Evolutionary conservation across 2,888 invertebrate species (phyloP).

Genomic region (Plebejus melissa): DNA sequence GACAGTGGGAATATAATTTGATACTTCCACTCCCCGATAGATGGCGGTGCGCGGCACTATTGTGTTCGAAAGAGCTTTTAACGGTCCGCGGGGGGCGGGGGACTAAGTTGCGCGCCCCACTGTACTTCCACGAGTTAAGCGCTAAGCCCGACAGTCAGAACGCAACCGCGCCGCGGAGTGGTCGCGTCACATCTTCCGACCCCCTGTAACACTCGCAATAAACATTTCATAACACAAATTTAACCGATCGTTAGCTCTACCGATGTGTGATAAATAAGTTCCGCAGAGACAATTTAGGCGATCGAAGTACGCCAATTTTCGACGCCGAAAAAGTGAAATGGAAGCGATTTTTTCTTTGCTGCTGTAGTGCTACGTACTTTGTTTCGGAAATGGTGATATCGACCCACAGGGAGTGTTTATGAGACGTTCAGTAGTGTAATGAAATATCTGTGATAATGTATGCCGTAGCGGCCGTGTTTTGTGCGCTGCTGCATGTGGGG

Average conservation of each 20-base stretch:
- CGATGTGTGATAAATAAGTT: constrained; percentile 51
- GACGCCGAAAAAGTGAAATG: constrained; percentile 63
- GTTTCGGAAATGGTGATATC: constrained; percentile 79
- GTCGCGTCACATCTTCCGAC: constrained; percentile 56
- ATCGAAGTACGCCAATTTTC: constrained; percentile 41
- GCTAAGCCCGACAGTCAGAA: constrained; percentile 68
- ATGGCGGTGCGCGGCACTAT: constrained; percentile 50
- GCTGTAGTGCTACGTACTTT: constrained; percentile 69
- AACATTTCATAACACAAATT: constrained; percentile 69
- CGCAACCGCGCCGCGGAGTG: constrained; percentile 62
- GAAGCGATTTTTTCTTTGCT: constrained; percentile 68
- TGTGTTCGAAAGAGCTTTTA: constrained; percentile 48
- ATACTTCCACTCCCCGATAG: constrained; percentile 50
- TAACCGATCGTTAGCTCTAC: constrained; percentile 51
- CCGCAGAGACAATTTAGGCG: constrained; percentile 46
- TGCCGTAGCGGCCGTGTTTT: constrained; percentile 64
- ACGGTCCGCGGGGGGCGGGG: constrained; percentile 50
- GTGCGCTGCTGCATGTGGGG: constrained; percentile 76
- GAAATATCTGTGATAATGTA: constrained; percentile 78
- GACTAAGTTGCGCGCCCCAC: constrained; percentile 66
- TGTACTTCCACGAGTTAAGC: constrained; percentile 65
- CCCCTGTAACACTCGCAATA: constrained; percentile 63
- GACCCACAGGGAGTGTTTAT: constrained; percentile 78
- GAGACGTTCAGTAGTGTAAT: constrained; percentile 75
- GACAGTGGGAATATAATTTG: constrained; percentile 21